A percentile compares a stretch with the other conserved stretches of the same genome.
Evolutionary conservation across 2,888 invertebrate genomes (phyloP).

Genomic region (Euspilapteryx auroguttella): DNA sequence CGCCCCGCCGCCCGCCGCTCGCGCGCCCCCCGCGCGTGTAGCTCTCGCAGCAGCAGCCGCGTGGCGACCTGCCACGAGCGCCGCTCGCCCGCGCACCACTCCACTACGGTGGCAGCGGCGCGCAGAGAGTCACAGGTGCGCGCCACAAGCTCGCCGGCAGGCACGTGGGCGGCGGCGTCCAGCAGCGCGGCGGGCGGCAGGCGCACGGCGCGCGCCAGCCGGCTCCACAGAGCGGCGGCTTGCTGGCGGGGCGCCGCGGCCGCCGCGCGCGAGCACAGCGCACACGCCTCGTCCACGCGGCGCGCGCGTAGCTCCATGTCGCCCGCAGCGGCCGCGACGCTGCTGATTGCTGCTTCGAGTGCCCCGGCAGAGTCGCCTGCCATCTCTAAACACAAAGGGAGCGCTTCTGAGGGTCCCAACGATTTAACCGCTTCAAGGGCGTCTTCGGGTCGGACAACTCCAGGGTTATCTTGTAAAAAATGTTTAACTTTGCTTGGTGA

Average conservation of each 20-base stretch:
- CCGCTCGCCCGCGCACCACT: constrained; percentile 22
- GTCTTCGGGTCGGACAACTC: background rate
- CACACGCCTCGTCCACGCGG: background rate
- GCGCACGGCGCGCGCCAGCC: constrained; percentile 5
- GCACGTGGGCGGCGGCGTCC: constrained; percentile 9
- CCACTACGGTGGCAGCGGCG: constrained; percentile 19
- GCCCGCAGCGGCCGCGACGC: background rate
- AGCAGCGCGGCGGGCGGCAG: constrained; percentile 3
- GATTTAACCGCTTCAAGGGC: background rate
- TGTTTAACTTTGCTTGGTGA: background rate
- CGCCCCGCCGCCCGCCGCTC: constrained; percentile 25
- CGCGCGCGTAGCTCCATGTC: background rate
- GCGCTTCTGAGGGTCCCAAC: background rate
- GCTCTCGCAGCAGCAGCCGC: constrained; percentile 18
- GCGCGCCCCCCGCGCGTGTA: constrained; percentile 17
- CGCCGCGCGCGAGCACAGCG: background rate
- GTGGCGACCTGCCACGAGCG: constrained; percentile 22
- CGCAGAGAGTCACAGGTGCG: constrained; percentile 17
- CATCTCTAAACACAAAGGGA: background rate
- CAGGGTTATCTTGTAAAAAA: background rate
- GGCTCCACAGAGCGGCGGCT: constrained; percentile 3
- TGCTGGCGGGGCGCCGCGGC: background rate
- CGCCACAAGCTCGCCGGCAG: constrained; percentile 10
- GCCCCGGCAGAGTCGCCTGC: background rate
- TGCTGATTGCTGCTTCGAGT: background rate